phyloP scores from a whole-genome alignment of 1,140 invertebrate species.

The Hestina assimilis region DNA sequence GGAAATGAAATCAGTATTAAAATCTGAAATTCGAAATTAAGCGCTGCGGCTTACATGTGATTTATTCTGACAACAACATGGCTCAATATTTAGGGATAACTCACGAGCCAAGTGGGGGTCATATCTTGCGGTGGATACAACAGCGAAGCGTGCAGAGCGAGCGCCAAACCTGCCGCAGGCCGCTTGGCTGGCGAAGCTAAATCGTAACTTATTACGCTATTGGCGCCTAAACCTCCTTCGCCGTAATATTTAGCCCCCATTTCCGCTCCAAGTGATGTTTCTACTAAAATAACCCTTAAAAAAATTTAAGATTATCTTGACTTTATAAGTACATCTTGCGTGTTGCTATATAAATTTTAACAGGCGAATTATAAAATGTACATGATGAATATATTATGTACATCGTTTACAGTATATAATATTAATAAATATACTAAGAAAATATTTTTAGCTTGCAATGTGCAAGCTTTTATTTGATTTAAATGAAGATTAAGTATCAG shows the following conservation, averaged over 20 bases:
- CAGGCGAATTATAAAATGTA: no score
- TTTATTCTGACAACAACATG: slow-evolving; percentile 21
- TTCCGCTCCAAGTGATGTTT: slow-evolving; percentile 39
- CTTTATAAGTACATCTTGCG: no score
- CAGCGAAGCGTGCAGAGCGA: slow-evolving; percentile 48
- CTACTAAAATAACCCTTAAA: slow-evolving; percentile 57
- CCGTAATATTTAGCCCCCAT: slow-evolving; percentile 49
- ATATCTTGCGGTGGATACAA: slow-evolving; percentile 46
- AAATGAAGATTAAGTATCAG: no score
- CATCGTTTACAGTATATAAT: no score
- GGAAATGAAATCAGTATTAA: neutral
- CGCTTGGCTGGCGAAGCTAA: slow-evolving; percentile 33
- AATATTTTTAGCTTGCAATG: no score
- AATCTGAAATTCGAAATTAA: slow-evolving; percentile 2
- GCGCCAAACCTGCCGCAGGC: slow-evolving; percentile 41
- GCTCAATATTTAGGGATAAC: slow-evolving; percentile 27
- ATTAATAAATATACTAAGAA: no score
- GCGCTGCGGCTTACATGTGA: slow-evolving; percentile 3
- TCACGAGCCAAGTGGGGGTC: slow-evolving; percentile 54
- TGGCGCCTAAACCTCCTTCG: slow-evolving; percentile 50
- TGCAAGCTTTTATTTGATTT: no score
- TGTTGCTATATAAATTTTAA: slow-evolving; percentile 6
- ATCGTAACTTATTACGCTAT: slow-evolving; percentile 53
- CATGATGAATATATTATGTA: no score
- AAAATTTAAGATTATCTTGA: slow-evolving; percentile 7